Evolutionary conservation across 2,888 invertebrate species (phyloP), one percentile per base, ranked within the genome.

Genomic region (Cerceris rybyensis): DNA sequence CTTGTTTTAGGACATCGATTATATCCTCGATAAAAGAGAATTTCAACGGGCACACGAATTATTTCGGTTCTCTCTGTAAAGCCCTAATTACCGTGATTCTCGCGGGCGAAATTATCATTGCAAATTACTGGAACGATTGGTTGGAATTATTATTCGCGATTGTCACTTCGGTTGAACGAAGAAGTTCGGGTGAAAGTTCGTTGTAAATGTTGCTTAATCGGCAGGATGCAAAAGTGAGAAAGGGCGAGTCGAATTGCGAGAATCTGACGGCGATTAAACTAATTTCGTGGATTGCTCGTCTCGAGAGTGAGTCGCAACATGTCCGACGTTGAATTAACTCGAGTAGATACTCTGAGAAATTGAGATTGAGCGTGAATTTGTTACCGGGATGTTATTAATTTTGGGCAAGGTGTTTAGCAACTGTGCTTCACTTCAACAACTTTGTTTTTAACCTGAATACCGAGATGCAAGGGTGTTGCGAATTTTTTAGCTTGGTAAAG

Each of bases 201-300:
- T 43, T 41, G 55, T 7, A 39, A 66, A 42, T 14, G 28, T 80
- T 69, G 43, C 70, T 41, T 16, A 74, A 71, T 69, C 57, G 52
- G 50, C 57, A 49, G 54, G 46, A 16, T 54, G 42, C 58, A 42
- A n/a, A 52, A 67, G 59, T 39, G 42, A 66, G 61, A 55, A 72
- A 71, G 50, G 9, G 17, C 64, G 59, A 28, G 28, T 8, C 59
- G 61, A 58, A 73, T 82, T 76, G 69, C 72, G 66, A 65, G 75
- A 81, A 73, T 77, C 76, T 65, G 64, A 59, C 13, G 52, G 39
- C 81, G 69, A 75, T 81, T 81, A 80, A 75, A 67, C 76, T 69
- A 78, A 83, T 84, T 78, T 75, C 68, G 63, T 52, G 73, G 67
- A 14, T 70, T 70, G 50, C 64, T 49, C 46, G 49, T 9, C 41